Evolutionary conservation across 2,888 invertebrate genomes (phyloP).

Genomic region (Eretmocerus hayati): DNA sequence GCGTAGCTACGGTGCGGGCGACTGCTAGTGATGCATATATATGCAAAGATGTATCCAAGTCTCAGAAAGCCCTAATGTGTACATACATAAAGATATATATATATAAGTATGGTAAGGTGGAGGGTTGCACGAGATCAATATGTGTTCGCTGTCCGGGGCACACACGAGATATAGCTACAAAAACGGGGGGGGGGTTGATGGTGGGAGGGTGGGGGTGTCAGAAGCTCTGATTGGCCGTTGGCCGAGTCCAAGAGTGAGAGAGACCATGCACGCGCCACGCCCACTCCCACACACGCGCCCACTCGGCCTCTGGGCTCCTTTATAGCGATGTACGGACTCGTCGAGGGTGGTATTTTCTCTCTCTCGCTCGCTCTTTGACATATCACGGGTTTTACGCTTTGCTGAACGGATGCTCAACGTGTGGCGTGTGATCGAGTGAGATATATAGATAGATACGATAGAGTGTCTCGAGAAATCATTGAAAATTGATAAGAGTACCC

Average conservation of each 20-base stretch:
- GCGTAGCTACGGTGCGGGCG: constrained; percentile 1
- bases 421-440: too few relatives aligned
- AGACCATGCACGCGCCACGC: constrained; percentile 45
- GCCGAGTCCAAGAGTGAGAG: too few relatives aligned
- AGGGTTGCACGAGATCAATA: constrained; percentile 48
- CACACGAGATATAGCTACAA: constrained; percentile 37
- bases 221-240: constrained; percentile 44
- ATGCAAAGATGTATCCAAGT: too few relatives aligned
- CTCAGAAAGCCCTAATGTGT: not conserved
- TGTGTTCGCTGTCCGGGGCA: constrained; percentile 39
- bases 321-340: constrained; percentile 26
- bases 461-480: too few relatives aligned
- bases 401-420: too few relatives aligned
- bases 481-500: too few relatives aligned
- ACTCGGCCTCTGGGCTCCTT: constrained; percentile 38
- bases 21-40: too few relatives aligned
- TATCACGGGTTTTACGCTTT: too few relatives aligned
- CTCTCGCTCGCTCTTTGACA: constrained; percentile 15
- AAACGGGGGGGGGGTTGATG: constrained; percentile 34
- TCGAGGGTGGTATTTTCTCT: not conserved
- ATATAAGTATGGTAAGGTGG: constrained; percentile 29
- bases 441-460: too few relatives aligned
- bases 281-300: constrained; percentile 48
- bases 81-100: not conserved
- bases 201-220: constrained; percentile 36